Base-by-base conservation (phyloP, 2,888 invertebrate species). In the Sphecodes monilicornis region DNA sequence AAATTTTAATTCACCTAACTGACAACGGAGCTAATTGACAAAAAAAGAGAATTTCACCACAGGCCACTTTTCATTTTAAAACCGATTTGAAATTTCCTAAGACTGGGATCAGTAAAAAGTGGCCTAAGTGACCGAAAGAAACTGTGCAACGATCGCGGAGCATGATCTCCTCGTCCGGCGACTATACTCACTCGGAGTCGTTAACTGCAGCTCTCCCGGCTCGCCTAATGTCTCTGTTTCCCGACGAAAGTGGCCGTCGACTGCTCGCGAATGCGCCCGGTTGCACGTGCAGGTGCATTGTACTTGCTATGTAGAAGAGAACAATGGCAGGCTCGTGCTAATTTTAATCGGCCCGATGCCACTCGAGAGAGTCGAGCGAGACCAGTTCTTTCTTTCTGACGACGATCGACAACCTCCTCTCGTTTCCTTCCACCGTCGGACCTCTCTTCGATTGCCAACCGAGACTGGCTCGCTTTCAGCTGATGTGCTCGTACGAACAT, bases 341-440 rank as follows among this genome's bases (percentile, higher is more conserved):
- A 91, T 91, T 91, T 91, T 90, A 91, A 90, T 91, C 89, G 87
- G 80, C 78, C 76, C 69, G 75, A 78, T 71, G 75, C 66, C 85
- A 78, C 87, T 76, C 75, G 66, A 50, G 69, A 72, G 54, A n/a
- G 50, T 80, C 84, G 80, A 81, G 80, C 77, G 68, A 70, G 36
- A 26, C 60, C 36, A 50, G 43, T 78, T 76, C 71, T 80, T 70
- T 71, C 57, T 68, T 66, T 64, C 84, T 26, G 50, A 50, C 50
- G 50, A n/a, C 50, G 50, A 50, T 50, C 50, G 50, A 50, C 50
- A 50, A 50, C 50, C 50, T 50, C 50, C 50, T 50, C 50, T n/a
- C 50, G 50, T 50, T 50, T 50, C 50, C 50, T 50, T 50, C 50
- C 10, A 50, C 22, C 50, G 50, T 50, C n/a, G 50, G 50, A 50